Evolutionary conservation across 2,888 invertebrate genomes (phyloP).

Genomic region (Villa cingulata): DNA sequence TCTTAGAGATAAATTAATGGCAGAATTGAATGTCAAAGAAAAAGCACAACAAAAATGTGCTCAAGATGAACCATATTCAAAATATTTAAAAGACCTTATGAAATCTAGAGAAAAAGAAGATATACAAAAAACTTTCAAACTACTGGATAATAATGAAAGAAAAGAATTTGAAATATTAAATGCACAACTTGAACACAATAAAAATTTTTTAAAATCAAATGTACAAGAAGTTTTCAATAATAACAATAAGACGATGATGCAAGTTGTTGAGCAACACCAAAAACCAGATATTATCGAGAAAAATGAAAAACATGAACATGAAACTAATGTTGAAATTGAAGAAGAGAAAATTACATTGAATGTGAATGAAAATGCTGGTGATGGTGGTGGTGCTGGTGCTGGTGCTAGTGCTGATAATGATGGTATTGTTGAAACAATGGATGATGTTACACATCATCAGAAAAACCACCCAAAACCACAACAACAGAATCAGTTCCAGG

Average conservation of each 20-base stretch:
- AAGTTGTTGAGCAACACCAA: background rate
- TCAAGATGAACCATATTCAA: background rate
- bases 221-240: too few species aligned
- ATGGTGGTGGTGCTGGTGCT: slow-evolving; percentile 11
- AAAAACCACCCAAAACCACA: slow-evolving; percentile 1
- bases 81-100: background rate
- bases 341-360: slow-evolving; percentile 27
- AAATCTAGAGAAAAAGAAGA: too few species aligned
- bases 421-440: background rate
- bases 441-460: background rate
- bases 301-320: slow-evolving; percentile 18
- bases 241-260: background rate
- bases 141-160: background rate
- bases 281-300: background rate
- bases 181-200: slow-evolving; percentile 15
- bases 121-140: too few species aligned
- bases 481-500: background rate
- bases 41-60: slow-evolving; percentile 1
- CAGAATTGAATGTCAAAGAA: slow-evolving; percentile 11
- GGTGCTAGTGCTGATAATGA: slow-evolving; percentile 2
- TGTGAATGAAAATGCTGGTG: slow-evolving; percentile 24
- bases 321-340: slow-evolving; percentile 28
- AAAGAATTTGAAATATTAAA: too few species aligned
- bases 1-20: slow-evolving; percentile 14
- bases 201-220: slow-evolving; percentile 8